phyloP scores from a whole-genome alignment of 1,140 invertebrate genomes.

The Matsumurasca onukii region DNA sequence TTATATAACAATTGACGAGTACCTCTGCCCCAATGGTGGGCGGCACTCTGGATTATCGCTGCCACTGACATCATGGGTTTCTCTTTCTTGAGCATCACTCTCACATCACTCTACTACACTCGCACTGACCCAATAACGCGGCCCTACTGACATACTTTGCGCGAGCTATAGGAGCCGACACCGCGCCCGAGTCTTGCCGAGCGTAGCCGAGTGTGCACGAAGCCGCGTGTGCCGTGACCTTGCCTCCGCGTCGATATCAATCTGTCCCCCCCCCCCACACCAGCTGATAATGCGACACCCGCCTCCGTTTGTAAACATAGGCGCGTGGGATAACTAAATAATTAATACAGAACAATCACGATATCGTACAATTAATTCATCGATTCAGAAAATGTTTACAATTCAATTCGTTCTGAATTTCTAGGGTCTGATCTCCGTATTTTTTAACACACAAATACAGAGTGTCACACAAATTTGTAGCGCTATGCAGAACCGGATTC shows the following conservation, averaged over 20 bases:
- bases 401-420: no score
- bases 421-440: no score
- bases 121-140: constrained; percentile 13
- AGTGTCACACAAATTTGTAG: no score
- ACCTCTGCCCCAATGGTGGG: constrained; percentile 58
- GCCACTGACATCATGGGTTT: constrained; percentile 82
- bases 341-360: background rate
- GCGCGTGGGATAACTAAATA: background rate
- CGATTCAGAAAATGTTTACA: background rate
- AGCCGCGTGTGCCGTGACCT: background rate
- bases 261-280: background rate
- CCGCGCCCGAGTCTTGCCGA: background rate
- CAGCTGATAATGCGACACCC: background rate
- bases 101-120: background rate
- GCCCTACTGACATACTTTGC: constrained; percentile 21
- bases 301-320: no score
- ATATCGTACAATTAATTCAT: background rate
- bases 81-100: constrained; percentile 75
- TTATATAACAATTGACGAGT: no score
- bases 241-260: background rate
- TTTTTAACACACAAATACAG: no score
- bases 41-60: constrained; percentile 70
- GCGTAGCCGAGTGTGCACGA: background rate
- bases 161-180: background rate
- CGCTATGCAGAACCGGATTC: no score